These are phyloP conservation scores for Berghia stephanieae DNA, from an alignment of 1,140 invertebrate species.

Conservation along the genomic window DNA sequence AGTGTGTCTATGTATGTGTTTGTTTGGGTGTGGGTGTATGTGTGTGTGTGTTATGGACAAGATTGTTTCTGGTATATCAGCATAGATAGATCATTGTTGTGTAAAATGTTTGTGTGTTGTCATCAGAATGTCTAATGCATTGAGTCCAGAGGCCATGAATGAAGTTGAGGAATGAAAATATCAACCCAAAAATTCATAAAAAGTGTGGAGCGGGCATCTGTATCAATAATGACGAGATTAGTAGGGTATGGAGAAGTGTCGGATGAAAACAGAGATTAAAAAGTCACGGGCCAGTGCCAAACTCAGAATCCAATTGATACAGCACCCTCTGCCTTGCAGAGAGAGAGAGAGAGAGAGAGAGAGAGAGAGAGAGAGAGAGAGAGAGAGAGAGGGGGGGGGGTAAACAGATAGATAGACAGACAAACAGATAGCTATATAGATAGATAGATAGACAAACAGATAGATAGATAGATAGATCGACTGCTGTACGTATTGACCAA, in stretches of 20 bases:
- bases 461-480: conserved; percentile 19
- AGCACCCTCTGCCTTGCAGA: neutral
- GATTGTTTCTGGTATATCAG: neutral
- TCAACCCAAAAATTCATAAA: too few relatives aligned
- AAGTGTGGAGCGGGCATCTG: too few relatives aligned
- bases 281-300: neutral
- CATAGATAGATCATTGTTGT: neutral
- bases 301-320: neutral
- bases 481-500: neutral
- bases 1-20: neutral
- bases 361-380: neutral
- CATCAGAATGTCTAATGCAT: neutral
- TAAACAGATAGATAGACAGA: conserved; percentile 14
- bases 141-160: neutral
- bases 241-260: too few relatives aligned
- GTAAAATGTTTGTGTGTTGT: neutral
- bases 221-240: too few relatives aligned
- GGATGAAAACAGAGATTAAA: neutral
- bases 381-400: neutral
- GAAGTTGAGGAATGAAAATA: neutral
- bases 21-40: neutral
- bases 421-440: conserved; percentile 11
- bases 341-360: neutral
- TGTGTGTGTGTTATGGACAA: neutral
- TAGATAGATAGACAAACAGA: conserved; percentile 14